Base-by-base conservation (phyloP, 2,797 vertebrate genomes). In the Neoniphon sammara region DNA sequence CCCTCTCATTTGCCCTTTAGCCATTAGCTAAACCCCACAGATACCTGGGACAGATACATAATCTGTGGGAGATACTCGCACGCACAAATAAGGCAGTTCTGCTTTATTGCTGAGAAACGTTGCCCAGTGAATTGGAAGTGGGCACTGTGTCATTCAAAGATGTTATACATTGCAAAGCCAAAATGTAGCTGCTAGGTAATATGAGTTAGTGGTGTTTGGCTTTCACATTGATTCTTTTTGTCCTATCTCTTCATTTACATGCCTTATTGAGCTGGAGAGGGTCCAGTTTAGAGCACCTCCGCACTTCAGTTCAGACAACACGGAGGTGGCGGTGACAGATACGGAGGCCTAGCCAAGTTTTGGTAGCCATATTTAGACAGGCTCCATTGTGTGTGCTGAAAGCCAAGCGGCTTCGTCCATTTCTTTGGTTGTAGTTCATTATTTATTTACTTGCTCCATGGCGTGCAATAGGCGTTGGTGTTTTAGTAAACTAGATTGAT, bases 401-500 rank as follows among this genome's bases (percentile, higher is more conserved):
- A 85, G 73, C 87, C 81, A 67, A 84, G 62, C 20, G 21, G 23
- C 34, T 21, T 17, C 30, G 49, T 44, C 56, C 31, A 39, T 62
- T 54, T 62, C 30, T 50, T 42, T 34, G 52, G 25, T 15, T 39
- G 47, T 34, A 36, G 54, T 49, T 90, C 79, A 84, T 93, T 67
- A 89, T 80, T 91, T 89, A 92, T 90, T 92, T 57, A 88, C 62
- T 42, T n/a, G 23, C n/a, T 70, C 71, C 69, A 25, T 82, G 53
- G 76, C 77, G 81, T 71, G 70, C 6, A 2, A 77, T 31, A 71
- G 72, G 71, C 66, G 66, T 59, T 69, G 73, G 67, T 84, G 74
- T 87, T 84, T 87, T 71, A 73, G 77, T 82, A 73, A 88, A 83
- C 73, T 62, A 73, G 63, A 81, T 65, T 83, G 68, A 88, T 85